These are phyloP conservation scores for Drosophila sordidula DNA, from an alignment of 2,888 invertebrate species.

Conservation along the genomic window DNA sequence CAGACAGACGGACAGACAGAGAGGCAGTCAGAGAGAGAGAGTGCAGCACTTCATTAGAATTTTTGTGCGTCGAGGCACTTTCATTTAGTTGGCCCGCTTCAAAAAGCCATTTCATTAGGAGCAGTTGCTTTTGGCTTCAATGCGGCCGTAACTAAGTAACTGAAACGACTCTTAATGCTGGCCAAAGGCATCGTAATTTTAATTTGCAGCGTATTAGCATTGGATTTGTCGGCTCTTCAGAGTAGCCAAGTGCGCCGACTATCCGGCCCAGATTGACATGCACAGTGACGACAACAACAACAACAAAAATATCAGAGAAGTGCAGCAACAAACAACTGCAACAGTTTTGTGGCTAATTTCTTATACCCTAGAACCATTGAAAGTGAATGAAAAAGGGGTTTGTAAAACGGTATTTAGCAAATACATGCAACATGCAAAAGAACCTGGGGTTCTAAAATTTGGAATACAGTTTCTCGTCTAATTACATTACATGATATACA, in stretches of 20 bases:
- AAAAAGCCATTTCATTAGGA: constrained; percentile 68
- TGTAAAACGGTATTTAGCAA: neutral
- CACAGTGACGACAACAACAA: constrained; percentile 19
- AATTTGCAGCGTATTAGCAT: constrained; percentile 69
- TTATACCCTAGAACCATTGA: neutral
- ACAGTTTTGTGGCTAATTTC: constrained; percentile 39
- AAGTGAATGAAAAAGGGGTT: neutral
- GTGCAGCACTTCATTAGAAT: constrained; percentile 67
- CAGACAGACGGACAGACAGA: neutral
- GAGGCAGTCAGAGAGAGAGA: constrained; percentile 3
- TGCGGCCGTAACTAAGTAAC: constrained; percentile 53
- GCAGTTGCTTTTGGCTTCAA: constrained; percentile 35
- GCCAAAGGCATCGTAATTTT: constrained; percentile 67
- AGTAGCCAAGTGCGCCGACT: constrained; percentile 12
- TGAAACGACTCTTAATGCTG: constrained; percentile 44
- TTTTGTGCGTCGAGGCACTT: constrained; percentile 57
- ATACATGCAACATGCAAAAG: neutral
- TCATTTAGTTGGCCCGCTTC: constrained; percentile 36
- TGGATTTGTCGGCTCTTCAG: constrained; percentile 54
- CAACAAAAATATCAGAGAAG: constrained; percentile 2
- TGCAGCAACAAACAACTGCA: constrained; percentile 36
- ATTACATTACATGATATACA: no score
- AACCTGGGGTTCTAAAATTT: no score
- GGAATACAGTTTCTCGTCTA: no score
- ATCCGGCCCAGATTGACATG: constrained; percentile 56